A percentile compares a stretch with the other conserved stretches of the same genome.
Evolutionary conservation across 1,140 invertebrate species (phyloP).

Genomic region (Agrilus planipennis): DNA sequence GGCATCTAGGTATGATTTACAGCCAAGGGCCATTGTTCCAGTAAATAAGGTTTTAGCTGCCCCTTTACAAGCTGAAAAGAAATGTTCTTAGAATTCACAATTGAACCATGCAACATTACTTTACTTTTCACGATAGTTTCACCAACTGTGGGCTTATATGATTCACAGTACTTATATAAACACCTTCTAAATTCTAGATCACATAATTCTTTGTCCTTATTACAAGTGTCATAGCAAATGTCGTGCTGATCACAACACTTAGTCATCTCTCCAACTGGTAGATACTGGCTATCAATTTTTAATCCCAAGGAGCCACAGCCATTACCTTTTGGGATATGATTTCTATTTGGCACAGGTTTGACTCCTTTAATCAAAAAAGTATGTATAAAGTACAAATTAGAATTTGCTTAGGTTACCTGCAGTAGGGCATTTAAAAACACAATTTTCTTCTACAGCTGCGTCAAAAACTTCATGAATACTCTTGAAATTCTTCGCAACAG

Average conservation of each 20-base stretch:
- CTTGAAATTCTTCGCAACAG: conserved; percentile 61
- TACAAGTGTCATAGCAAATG: conserved; percentile 83
- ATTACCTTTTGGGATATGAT: conserved; percentile 59
- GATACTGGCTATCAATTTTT: conserved; percentile 59
- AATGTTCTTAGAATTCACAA: not conserved
- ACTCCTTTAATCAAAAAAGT: conserved; percentile 38
- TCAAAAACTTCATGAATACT: conserved; percentile 70
- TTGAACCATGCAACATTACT: not conserved
- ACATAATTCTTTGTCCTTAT: conserved; percentile 71
- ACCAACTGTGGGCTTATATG: conserved; percentile 46
- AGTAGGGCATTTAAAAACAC: conserved; percentile 57
- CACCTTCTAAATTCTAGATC: conserved; percentile 78
- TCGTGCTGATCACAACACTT: conserved; percentile 79
- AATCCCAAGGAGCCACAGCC: conserved; percentile 71
- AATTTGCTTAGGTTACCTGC: conserved; percentile 39
- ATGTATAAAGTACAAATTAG: not conserved
- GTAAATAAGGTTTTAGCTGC: conserved; percentile 74
- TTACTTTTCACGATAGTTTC: conserved; percentile 51
- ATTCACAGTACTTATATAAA: conserved; percentile 70
- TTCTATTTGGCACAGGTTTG: conserved; percentile 52
- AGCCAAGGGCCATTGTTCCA: conserved; percentile 68
- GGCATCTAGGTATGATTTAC: conserved; percentile 69
- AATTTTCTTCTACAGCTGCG: conserved; percentile 72
- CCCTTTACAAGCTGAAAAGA: conserved; percentile 58
- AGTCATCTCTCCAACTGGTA: conserved; percentile 66